A percentile compares a stretch with the other conserved stretches of the same genome.
phyloP scores from a whole-genome alignment of 1,140 invertebrate species.

The Eurosta solidaginis region DNA sequence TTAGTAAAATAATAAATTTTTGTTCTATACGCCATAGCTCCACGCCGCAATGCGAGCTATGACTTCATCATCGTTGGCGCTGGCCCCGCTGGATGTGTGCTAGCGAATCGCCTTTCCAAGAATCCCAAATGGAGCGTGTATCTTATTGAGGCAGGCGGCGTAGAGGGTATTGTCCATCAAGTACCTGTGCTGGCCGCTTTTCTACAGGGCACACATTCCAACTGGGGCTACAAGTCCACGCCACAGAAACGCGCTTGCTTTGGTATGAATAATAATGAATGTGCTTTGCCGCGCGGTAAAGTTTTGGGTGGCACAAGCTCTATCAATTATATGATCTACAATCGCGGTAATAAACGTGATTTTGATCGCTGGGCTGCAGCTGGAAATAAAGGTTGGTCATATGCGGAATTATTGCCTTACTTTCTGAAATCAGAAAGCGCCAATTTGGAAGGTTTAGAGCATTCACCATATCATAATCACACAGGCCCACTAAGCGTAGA shows the following conservation, averaged over 20 bases:
- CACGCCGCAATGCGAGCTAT: conserved; percentile 61
- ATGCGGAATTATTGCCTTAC: conserved; percentile 72
- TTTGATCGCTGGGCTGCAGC: conserved; percentile 76
- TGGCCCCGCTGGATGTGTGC: conserved; percentile 79
- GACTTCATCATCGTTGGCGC: conserved; percentile 88
- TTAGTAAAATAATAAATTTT: not conserved
- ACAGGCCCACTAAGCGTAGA: conserved; percentile 64
- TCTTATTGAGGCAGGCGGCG: conserved; percentile 70
- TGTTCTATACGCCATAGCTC: conserved; percentile 35
- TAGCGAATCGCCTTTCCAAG: conserved; percentile 76
- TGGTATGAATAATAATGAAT: conserved; percentile 62
- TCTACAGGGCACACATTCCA: conserved; percentile 64
- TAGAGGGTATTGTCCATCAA: conserved; percentile 71
- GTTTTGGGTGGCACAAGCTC: conserved; percentile 76
- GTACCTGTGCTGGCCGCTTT: conserved; percentile 68
- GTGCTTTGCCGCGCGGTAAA: conserved; percentile 67
- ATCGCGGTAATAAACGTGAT: conserved; percentile 76
- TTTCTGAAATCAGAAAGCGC: conserved; percentile 68
- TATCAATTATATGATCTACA: conserved; percentile 89
- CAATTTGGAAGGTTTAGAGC: conserved; percentile 61
- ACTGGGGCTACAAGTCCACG: conserved; percentile 75
- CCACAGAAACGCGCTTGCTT: conserved; percentile 67
- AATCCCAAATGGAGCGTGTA: conserved; percentile 63
- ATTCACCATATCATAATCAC: conserved; percentile 64
- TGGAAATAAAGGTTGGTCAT: conserved; percentile 75